Conservation (phyloP, 2,888 invertebrate genomes). For the Pherbina coryleti region DNA sequence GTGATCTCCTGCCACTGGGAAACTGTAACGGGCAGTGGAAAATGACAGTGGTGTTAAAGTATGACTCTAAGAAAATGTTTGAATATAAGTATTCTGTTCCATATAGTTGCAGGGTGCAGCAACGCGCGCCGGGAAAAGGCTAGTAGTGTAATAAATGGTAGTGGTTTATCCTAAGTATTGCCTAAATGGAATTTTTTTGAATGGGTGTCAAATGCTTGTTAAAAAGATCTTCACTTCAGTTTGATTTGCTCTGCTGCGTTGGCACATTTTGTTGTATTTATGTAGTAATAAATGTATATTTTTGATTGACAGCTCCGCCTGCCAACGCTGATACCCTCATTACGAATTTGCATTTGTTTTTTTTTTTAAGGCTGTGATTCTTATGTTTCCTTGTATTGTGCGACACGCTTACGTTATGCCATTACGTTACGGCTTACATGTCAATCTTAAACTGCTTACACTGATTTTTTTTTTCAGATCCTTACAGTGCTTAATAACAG, state of each 20-base stretch:
- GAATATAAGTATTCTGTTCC: no score
- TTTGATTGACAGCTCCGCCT: conserved; percentile 18
- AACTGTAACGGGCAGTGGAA: no score
- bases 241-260: background rate
- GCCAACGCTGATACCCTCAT: no score
- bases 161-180: background rate
- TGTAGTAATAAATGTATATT: no score
- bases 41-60: no score
- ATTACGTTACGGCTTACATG: background rate
- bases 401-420: conserved; percentile 1
- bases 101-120: no score
- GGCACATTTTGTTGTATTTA: background rate
- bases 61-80: no score
- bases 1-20: no score
- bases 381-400: background rate
- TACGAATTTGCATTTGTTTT: no score
- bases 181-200: background rate
- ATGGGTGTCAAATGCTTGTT: conserved; percentile 10
- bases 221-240: background rate
- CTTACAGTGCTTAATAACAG: conserved; percentile 37
- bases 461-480: background rate
- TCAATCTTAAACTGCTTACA: conserved; percentile 8
- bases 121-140: no score
- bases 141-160: no score
- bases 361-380: no score